Base-by-base conservation (phyloP, 2,888 invertebrate genomes). In the Esperia sulphurella region DNA sequence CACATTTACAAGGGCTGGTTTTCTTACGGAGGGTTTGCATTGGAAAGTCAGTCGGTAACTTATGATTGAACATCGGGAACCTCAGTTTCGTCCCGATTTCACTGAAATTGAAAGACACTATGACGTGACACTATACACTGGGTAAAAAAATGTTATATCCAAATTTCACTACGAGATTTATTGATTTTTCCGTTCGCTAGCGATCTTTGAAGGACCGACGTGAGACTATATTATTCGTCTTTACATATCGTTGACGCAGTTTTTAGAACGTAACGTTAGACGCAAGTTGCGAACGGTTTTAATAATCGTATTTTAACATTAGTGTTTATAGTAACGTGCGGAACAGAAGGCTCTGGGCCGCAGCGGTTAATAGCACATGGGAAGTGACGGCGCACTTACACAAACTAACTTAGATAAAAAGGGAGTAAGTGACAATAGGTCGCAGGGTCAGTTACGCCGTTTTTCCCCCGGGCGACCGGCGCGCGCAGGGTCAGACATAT, bases 1-100 rank as follows among this genome's bases (percentile, higher is more conserved):
- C 92, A 96, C 96, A 96, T 93, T 97, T 96, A 91, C 95, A 94
- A 82, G 96, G 96, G 91, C 96, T 96, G 80, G 96, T 96, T 92
- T 95, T 96, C 92, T 96, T 96, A 84, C 97, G 92, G 87, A 97
- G 92, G 76, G 96, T 96, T 94, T 97, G 96, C 96, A 97, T 96
- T 84, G 88, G 90, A 84, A 90, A 90, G 78, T 90, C 90, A 74
- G 86, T 83, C 63, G 90, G 86, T 80, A 90, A 83, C 90, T 90
- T 90, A 87, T 90, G 89, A 83, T 90, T 90, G 79, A 90, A 90
- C 90, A 90, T 90, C 84, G 74, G 81, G 71, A 74, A 61, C 75
- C 73, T 74, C 56, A 50, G 45, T 31, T 38, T 48, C 3, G 47
- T 33, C 69, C 67, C 67, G 65, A 58, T 65, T 69, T 60, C 83